Evolutionary conservation across 1,140 invertebrate genomes (phyloP).

Genomic region (Lordiphosa collinella): DNA sequence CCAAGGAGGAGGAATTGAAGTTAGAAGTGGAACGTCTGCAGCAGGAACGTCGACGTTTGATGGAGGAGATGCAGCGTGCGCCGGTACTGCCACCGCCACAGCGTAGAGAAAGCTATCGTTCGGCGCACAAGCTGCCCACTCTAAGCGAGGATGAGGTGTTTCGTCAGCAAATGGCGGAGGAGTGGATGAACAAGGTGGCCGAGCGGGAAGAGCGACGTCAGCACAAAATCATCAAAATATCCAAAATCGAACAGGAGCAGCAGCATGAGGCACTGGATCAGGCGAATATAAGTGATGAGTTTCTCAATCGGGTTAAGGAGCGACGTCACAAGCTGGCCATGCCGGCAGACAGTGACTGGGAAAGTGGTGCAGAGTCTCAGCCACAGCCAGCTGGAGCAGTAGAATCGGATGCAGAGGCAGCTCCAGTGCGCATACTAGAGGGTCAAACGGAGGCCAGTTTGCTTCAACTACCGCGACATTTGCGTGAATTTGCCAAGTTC

Average conservation of each 20-base stretch:
- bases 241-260: conserved; percentile 64
- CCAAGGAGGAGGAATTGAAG: conserved; percentile 85
- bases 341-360: conserved; percentile 78
- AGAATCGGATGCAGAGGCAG: conserved; percentile 80
- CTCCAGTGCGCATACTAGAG: conserved; percentile 79
- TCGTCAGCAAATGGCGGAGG: conserved; percentile 89
- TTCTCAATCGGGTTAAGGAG: conserved; percentile 85
- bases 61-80: conserved; percentile 76
- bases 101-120: conserved; percentile 53
- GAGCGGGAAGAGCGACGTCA: conserved; percentile 88
- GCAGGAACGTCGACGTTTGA: conserved; percentile 80
- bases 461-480: conserved; percentile 85
- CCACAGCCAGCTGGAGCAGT: conserved; percentile 73
- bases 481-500: conserved; percentile 85
- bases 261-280: conserved; percentile 79
- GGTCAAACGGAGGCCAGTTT: conserved; percentile 82
- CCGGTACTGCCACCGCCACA: conserved; percentile 49
- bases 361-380: conserved; percentile 78
- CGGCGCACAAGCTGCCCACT: conserved; percentile 75
- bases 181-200: conserved; percentile 88
- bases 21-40: conserved; percentile 83
- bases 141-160: conserved; percentile 84
- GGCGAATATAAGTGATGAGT: conserved; percentile 85
- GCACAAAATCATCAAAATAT: conserved; percentile 88
- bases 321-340: conserved; percentile 71